phyloP scores from a whole-genome alignment of 2,888 invertebrate genomes.

The Pocota personata region DNA sequence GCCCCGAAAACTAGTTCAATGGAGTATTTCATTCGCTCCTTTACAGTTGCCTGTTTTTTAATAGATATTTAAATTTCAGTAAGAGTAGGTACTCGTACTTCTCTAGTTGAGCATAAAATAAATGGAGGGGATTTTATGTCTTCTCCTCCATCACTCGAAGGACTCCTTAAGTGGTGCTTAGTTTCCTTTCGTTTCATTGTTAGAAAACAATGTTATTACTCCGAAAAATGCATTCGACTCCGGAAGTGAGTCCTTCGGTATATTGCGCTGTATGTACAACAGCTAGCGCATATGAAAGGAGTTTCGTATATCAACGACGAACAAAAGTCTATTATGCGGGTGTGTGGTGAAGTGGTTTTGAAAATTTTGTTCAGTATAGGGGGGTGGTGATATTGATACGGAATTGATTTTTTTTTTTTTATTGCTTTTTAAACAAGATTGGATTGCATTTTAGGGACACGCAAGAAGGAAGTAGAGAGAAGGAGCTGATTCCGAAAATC shows the following conservation, averaged over 20 bases:
- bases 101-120: slow-evolving; percentile 31
- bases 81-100: background rate
- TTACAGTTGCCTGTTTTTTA: slow-evolving; percentile 30
- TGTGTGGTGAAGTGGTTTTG: slow-evolving; percentile 1
- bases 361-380: slow-evolving; percentile 32
- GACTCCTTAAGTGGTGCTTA: slow-evolving; percentile 64
- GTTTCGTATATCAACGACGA: background rate
- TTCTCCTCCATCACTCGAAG: slow-evolving; percentile 18
- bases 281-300: background rate
- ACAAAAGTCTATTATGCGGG: background rate
- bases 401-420: slow-evolving; percentile 32
- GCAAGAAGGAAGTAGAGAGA: background rate
- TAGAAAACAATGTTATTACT: slow-evolving; percentile 69
- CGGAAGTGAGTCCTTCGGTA: slow-evolving; percentile 59
- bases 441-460: background rate
- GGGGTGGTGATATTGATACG: slow-evolving; percentile 34
- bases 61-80: slow-evolving; percentile 16
- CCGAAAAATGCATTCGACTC: slow-evolving; percentile 65
- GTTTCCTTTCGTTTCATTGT: slow-evolving; percentile 67
- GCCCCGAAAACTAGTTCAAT: slow-evolving; percentile 53
- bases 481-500: background rate
- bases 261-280: background rate
- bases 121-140: slow-evolving; percentile 25
- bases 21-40: slow-evolving; percentile 29
- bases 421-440: slow-evolving; percentile 15